Evolutionary conservation across 2,888 invertebrate species (phyloP).

Genomic region (Xylota segnis): DNA sequence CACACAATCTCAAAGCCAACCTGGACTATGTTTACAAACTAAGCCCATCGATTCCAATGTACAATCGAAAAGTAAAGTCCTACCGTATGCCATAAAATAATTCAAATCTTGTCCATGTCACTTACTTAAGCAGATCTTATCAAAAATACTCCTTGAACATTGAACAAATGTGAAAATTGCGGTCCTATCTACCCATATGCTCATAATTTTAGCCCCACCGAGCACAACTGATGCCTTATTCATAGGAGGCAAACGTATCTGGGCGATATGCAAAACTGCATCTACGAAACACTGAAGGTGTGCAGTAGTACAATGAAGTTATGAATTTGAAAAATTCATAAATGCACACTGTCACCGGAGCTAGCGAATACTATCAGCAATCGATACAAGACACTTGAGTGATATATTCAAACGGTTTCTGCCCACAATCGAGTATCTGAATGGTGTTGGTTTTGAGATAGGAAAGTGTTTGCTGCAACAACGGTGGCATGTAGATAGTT

Average conservation of each 20-base stretch:
- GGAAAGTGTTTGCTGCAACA: slow-evolving; percentile 33
- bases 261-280: slow-evolving; percentile 5
- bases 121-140: slow-evolving; percentile 61
- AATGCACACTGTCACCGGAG: slow-evolving; percentile 55
- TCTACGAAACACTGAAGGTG: slow-evolving; percentile 41
- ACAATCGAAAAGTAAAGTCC: slow-evolving; percentile 9
- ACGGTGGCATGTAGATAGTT: slow-evolving; percentile 32
- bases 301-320: slow-evolving; percentile 52
- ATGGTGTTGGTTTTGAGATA: slow-evolving; percentile 21
- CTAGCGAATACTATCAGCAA: slow-evolving; percentile 58
- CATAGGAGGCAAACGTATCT: slow-evolving; percentile 34
- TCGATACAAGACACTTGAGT: slow-evolving; percentile 71
- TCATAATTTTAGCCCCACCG: slow-evolving; percentile 58
- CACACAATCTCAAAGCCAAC: background rate
- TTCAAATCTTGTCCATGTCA: slow-evolving; percentile 67
- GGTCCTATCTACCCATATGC: slow-evolving; percentile 52
- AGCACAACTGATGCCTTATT: slow-evolving; percentile 59
- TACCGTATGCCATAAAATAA: slow-evolving; percentile 29
- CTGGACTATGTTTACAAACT: no score
- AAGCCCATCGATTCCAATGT: background rate
- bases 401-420: slow-evolving; percentile 73
- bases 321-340: slow-evolving; percentile 72
- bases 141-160: slow-evolving; percentile 42
- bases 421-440: slow-evolving; percentile 58
- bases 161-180: slow-evolving; percentile 66